Conservation (phyloP, 2,797 vertebrate genomes). For the Takifugu rubripes region DNA sequence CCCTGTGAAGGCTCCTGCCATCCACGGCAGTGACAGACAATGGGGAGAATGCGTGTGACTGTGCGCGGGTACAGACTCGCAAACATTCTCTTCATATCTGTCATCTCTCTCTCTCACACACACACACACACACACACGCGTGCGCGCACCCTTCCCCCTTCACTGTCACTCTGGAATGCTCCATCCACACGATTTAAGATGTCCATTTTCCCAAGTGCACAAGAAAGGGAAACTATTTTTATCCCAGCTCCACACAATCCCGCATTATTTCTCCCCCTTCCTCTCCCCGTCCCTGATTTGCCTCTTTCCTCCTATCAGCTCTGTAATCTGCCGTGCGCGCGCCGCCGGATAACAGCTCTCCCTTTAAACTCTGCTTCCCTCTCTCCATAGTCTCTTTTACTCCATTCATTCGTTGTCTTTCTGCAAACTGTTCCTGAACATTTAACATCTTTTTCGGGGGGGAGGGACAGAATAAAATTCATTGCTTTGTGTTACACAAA, state of each 20-base stretch:
- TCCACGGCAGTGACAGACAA: slow-evolving; percentile 29
- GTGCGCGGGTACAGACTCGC: slow-evolving; percentile 3
- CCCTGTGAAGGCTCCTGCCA: slow-evolving; percentile 15
- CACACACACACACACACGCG: slow-evolving; percentile 16
- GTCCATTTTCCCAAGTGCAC: slow-evolving; percentile 66
- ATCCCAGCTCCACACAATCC: slow-evolving; percentile 47
- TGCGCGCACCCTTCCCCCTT: slow-evolving; percentile 30
- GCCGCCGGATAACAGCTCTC: slow-evolving; percentile 41
- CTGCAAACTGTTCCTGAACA: slow-evolving; percentile 5
- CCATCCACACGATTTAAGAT: slow-evolving; percentile 60
- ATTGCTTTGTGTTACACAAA: slow-evolving; percentile 1
- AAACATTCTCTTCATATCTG: slow-evolving; percentile 25
- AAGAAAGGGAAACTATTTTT: slow-evolving; percentile 70
- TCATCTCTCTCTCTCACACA: slow-evolving; percentile 11
- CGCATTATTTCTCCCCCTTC: slow-evolving; percentile 45
- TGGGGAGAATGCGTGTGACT: not conserved
- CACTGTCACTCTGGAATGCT: slow-evolving; percentile 42
- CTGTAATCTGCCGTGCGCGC: slow-evolving; percentile 50
- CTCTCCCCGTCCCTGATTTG: slow-evolving; percentile 14
- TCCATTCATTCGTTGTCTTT: slow-evolving; percentile 11
- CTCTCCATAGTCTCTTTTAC: slow-evolving; percentile 6
- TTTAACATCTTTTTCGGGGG: no score
- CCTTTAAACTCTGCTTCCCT: slow-evolving; percentile 5
- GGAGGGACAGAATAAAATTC: slow-evolving; percentile 4
- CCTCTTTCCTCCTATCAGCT: slow-evolving; percentile 27